These are phyloP conservation scores for Drosophila yakuba DNA, from an alignment of 1,140 invertebrate species.

Conservation along the genomic window DNA sequence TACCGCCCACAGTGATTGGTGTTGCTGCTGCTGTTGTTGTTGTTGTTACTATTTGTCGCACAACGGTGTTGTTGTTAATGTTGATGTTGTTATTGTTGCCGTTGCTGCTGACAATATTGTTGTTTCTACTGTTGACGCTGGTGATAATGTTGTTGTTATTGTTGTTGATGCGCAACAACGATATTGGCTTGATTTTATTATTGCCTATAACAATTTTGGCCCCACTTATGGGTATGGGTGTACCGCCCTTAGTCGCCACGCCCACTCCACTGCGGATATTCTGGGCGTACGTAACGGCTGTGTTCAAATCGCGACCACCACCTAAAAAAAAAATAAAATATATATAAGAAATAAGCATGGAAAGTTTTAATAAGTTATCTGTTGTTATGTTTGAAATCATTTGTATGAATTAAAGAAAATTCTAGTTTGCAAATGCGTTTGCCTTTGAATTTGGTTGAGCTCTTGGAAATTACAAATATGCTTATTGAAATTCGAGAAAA, in stretches of 20 bases:
- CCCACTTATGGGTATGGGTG: slow-evolving; percentile 1
- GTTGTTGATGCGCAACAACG: slow-evolving; percentile 48
- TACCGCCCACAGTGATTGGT: slow-evolving; percentile 1
- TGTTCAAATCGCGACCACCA: slow-evolving; percentile 92
- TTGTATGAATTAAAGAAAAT: too few relatives aligned
- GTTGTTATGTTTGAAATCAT: not conserved
- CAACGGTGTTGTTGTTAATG: not conserved
- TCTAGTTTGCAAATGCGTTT: too few relatives aligned
- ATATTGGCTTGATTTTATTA: slow-evolving; percentile 52
- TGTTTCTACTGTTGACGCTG: slow-evolving; percentile 11
- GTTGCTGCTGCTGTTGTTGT: not conserved
- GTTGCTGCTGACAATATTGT: not conserved
- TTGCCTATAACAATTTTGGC: slow-evolving; percentile 43
- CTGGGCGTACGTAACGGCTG: slow-evolving; percentile 88
- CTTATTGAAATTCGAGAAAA: too few relatives aligned
- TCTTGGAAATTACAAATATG: too few relatives aligned
- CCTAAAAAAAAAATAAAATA: slow-evolving; percentile 85
- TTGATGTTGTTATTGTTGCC: slow-evolving; percentile 15
- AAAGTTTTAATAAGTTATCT: not conserved
- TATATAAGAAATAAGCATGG: not conserved
- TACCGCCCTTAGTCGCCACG: slow-evolving; percentile 24
- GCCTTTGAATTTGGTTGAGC: too few relatives aligned
- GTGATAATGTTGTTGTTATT: slow-evolving; percentile 31
- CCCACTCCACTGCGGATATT: slow-evolving; percentile 78
- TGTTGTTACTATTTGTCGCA: slow-evolving; percentile 20